Percentiles rank a stretch among this genome's conserved stretches.
These are phyloP conservation scores for Atlantisia rogersi DNA, from an alignment of 2,113 vertebrate genomes.

Conservation along the genomic window DNA sequence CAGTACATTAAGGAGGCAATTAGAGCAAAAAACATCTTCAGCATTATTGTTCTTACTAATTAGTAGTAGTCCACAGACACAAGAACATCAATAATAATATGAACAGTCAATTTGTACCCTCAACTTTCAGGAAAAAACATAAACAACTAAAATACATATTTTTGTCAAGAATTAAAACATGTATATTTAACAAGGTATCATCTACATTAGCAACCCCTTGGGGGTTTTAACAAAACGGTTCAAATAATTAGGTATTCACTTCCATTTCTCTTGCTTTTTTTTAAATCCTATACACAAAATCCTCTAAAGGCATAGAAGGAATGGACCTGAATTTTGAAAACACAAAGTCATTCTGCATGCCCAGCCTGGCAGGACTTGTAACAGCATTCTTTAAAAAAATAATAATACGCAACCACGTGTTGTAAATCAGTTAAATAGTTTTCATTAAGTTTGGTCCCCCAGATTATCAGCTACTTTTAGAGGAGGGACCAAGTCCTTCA, in stretches of 20 bases:
- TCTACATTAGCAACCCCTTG: not conserved
- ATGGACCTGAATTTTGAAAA: not conserved
- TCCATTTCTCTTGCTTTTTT: not conserved
- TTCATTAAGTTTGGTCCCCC: not conserved
- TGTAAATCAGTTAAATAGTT: not conserved
- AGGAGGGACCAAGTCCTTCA: not conserved
- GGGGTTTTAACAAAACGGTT: slow-evolving; percentile 42
- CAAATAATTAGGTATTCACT: slow-evolving; percentile 38
- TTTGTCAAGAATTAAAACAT: not conserved
- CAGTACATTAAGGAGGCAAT: slow-evolving; percentile 67
- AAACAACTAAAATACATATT: slow-evolving; percentile 10
- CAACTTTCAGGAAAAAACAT: slow-evolving; percentile 40
- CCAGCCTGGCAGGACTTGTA: not conserved
- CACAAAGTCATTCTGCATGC: not conserved
- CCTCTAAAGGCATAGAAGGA: not conserved
- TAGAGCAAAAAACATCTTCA: slow-evolving; percentile 67
- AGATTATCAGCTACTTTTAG: not conserved
- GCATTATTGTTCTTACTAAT: slow-evolving; percentile 74
- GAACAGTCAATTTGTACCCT: slow-evolving; percentile 47
- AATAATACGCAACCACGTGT: not conserved
- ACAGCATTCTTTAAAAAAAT: not conserved
- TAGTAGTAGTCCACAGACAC: slow-evolving; percentile 54
- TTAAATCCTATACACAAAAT: slow-evolving; percentile 1
- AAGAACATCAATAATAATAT: slow-evolving; percentile 54
- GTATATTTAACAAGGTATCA: slow-evolving; percentile 50